phyloP scores from a whole-genome alignment of 2,888 invertebrate genomes.

The Watsonalla cultraria region DNA sequence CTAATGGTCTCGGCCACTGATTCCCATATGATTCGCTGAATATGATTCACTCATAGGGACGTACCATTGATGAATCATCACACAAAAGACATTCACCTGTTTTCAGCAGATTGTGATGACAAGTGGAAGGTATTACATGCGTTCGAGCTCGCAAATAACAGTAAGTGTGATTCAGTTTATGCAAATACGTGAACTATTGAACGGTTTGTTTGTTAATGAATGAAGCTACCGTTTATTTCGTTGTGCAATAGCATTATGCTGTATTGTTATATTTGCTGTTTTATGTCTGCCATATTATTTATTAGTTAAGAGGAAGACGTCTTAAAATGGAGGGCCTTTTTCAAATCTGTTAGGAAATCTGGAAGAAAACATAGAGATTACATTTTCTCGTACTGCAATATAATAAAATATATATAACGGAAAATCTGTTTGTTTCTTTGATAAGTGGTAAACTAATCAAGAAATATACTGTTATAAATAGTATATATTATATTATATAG shows the following conservation, averaged over 20 bases:
- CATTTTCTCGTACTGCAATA: too few relatives aligned
- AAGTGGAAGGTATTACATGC: conserved; percentile 14
- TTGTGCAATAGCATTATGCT: conserved; percentile 12
- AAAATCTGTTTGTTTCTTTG: too few relatives aligned
- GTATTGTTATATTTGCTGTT: background rate
- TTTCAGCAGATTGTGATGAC: conserved; percentile 19
- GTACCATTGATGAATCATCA: conserved; percentile 29
- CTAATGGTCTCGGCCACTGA: conserved; percentile 18
- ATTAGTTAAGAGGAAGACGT: too few relatives aligned
- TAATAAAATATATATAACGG: too few relatives aligned
- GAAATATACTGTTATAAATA: too few relatives aligned
- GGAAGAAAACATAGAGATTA: too few relatives aligned
- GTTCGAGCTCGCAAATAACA: conserved; percentile 25
- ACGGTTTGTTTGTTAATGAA: conserved; percentile 40
- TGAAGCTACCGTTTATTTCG: conserved; percentile 14
- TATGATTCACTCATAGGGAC: conserved; percentile 32
- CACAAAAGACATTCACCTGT: conserved; percentile 32
- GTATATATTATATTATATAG: too few relatives aligned
- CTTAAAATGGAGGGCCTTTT: too few relatives aligned
- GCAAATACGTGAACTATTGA: conserved; percentile 43
- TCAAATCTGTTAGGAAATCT: too few relatives aligned
- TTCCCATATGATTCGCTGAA: conserved; percentile 39
- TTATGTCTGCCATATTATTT: too few relatives aligned
- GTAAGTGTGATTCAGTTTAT: conserved; percentile 41
- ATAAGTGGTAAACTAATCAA: too few relatives aligned